Conservation (phyloP, 2,113 vertebrate genomes). For the Panthera leo region DNA sequence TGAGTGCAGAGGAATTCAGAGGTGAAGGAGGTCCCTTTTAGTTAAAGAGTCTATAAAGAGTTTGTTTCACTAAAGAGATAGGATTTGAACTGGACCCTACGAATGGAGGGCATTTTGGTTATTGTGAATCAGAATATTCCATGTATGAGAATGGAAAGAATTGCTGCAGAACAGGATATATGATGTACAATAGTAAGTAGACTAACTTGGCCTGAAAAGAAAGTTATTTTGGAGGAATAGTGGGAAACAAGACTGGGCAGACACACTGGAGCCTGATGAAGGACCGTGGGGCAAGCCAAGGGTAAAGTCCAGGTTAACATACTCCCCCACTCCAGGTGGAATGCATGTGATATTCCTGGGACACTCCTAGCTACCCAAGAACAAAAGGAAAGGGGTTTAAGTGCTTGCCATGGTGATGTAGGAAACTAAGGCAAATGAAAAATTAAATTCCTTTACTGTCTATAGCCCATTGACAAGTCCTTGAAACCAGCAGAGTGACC, state of each 20-base stretch:
- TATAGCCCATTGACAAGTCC: too few species aligned
- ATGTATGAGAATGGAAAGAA: not conserved
- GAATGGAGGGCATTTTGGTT: not conserved
- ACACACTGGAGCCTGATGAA: not conserved
- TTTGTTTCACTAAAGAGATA: constrained; percentile 27
- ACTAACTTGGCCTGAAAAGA: not conserved
- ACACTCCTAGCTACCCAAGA: too few species aligned
- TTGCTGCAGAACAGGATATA: not conserved
- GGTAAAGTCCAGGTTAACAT: too few species aligned
- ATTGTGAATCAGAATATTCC: not conserved
- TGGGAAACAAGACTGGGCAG: not conserved
- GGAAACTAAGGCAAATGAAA: too few species aligned
- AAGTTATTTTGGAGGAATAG: not conserved
- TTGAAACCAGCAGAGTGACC: too few species aligned
- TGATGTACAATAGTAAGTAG: not conserved
- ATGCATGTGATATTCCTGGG: too few species aligned
- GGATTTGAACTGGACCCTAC: not conserved
- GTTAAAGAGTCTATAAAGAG: not conserved
- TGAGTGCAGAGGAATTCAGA: not conserved
- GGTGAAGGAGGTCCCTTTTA: not conserved
- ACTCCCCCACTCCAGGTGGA: too few species aligned
- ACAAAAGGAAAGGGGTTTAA: too few species aligned
- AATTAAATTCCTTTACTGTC: too few species aligned
- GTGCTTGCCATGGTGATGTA: too few species aligned
- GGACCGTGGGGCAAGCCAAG: too few species aligned